phyloP scores from a whole-genome alignment of 1,140 invertebrate genomes.

The Meteorus sp. region DNA sequence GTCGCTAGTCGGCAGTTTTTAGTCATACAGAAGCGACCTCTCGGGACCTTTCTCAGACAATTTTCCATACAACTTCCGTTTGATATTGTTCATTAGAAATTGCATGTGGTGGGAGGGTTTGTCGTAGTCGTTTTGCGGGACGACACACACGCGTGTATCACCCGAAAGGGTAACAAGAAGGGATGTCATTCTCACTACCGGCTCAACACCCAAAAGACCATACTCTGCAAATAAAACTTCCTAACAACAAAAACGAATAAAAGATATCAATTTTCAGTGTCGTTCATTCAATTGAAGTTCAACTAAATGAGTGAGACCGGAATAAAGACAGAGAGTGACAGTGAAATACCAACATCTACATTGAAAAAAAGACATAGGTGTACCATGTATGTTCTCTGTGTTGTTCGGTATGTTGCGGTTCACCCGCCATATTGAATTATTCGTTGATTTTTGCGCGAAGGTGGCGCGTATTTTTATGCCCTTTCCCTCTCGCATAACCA shows the following conservation, averaged over 20 bases:
- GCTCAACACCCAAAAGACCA: too few relatives aligned
- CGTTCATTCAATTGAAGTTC: too few relatives aligned
- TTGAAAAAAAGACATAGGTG: background rate
- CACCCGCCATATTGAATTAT: slow-evolving; percentile 35
- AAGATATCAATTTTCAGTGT: too few relatives aligned
- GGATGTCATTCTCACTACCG: slow-evolving; percentile 8
- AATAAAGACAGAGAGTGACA: background rate
- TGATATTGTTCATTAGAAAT: too few relatives aligned
- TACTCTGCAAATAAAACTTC: too few relatives aligned
- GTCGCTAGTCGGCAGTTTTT: too few relatives aligned
- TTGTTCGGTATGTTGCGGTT: too few relatives aligned
- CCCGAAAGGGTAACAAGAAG: slow-evolving; percentile 8
- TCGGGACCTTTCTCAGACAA: too few relatives aligned
- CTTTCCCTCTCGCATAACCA: background rate
- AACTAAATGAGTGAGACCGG: slow-evolving; percentile 2
- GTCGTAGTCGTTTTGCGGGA: too few relatives aligned
- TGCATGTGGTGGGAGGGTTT: slow-evolving; percentile 10
- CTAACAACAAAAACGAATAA: too few relatives aligned
- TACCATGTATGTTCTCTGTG: slow-evolving; percentile 13
- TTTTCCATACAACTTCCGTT: slow-evolving; percentile 14
- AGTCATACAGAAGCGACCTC: too few relatives aligned
- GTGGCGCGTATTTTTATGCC: slow-evolving; percentile 28
- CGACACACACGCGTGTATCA: slow-evolving; percentile 14
- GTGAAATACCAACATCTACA: background rate
- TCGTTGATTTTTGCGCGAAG: slow-evolving; percentile 29